Evolutionary conservation across 1,140 invertebrate species (phyloP), one percentile per base, ranked within the genome.

Genomic region (Cecropterus lyciades): DNA sequence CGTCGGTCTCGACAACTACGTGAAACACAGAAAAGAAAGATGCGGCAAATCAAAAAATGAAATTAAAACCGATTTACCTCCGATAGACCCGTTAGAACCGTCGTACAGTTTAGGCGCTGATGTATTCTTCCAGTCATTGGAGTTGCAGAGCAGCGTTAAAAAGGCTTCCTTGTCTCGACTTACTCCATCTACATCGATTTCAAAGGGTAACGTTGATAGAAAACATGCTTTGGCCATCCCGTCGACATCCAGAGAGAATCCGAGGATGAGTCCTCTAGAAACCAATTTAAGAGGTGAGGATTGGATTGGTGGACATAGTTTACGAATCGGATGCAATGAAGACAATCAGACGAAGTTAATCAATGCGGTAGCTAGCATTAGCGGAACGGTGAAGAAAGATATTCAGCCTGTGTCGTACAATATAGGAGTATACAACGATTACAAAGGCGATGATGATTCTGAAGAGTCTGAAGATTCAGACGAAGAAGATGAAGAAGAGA

Each of bases 71-170:
- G 85, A 80, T 9, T 70, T 89, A 3, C 75, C 85, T 0, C 62
- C 73, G 0, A 89, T 92, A 1, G 85, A 89, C 9, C 62, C 85
- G 0, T 65, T 92, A 37, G 91, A 92, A 55, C 84, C 87, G 0
- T 79, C 88, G 0, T 94, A 94, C 56, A 92, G 93, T 45, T 84
- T 96, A 4, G 96, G 96, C 33, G 96, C 96, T 0, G 96, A 97
- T 77, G 94, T 96, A 11, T 98, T 98, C 79, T 98, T 98, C 79
- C 97, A 95, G 16, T 97, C 96, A 0, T 85, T 98, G 17, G 96
- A 97, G 80, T 84, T 98, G 11, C 96, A 97, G 82, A 97, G 96
- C 70, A 97, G 95, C 70, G 89, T 93, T 0, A 96, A 94, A 73
- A 90, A 92, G 60, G 93, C 87, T 37, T 84, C 93, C 1, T 70